phyloP scores from a whole-genome alignment of 2,113 vertebrate species.

The Octodon degus region DNA sequence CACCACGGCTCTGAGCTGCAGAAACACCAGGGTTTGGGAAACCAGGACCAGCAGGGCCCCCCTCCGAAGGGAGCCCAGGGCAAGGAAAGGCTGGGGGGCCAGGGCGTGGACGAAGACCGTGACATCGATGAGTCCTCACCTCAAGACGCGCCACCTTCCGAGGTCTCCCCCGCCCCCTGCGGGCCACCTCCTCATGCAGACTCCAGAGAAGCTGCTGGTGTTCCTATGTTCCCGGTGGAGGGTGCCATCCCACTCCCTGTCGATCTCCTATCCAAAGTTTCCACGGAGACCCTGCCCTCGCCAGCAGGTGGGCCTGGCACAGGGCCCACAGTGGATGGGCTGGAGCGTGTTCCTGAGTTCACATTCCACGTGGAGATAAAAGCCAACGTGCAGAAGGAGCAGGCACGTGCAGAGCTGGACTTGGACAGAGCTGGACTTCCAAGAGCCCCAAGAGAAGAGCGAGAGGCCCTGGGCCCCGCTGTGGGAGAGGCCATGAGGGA shows the following conservation, averaged over 20 bases:
- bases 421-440: not conserved
- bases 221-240: not conserved
- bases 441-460: not conserved
- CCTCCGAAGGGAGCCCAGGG: not conserved
- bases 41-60: not conserved
- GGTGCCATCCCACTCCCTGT: slow-evolving; percentile 52
- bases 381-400: slow-evolving; percentile 62
- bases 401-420: not conserved
- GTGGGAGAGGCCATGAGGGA: not conserved
- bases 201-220: slow-evolving; percentile 40
- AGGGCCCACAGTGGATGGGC: not conserved
- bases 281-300: slow-evolving; percentile 37
- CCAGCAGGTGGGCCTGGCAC: not conserved
- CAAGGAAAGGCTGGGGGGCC: slow-evolving; percentile 55
- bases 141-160: slow-evolving; percentile 63
- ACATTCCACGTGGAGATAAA: slow-evolving; percentile 75
- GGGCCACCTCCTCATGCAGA: not conserved
- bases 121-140: slow-evolving; percentile 77
- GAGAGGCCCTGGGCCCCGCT: slow-evolving; percentile 45
- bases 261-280: slow-evolving; percentile 36
- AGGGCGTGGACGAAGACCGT: slow-evolving; percentile 79
- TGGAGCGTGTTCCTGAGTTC: not conserved
- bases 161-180: not conserved
- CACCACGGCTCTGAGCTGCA: fast-evolving
- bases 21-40: not conserved